Conservation (phyloP, 2,113 vertebrate genomes). For the Passer montanus region DNA sequence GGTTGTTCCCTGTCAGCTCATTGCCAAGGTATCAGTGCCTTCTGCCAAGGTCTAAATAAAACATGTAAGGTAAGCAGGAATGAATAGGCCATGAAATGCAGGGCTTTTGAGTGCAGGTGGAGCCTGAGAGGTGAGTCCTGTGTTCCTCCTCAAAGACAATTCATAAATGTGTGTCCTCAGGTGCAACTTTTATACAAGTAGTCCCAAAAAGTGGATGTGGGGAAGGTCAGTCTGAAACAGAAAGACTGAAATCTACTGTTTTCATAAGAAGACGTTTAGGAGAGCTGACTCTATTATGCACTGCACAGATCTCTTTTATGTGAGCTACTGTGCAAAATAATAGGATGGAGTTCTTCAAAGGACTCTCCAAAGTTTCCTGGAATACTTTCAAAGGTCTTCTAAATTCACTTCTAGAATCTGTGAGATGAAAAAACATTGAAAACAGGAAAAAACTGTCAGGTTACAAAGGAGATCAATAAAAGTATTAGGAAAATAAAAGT, state of each 20-base stretch:
- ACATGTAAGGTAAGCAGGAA: neutral
- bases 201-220: neutral
- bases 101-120: rapidly evolving
- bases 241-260: neutral
- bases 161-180: neutral
- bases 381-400: neutral
- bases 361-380: neutral
- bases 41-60: neutral
- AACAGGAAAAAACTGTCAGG: neutral
- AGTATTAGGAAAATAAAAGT: neutral
- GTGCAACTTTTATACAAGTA: neutral
- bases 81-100: neutral
- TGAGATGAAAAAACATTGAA: neutral
- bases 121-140: neutral
- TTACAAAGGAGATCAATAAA: neutral
- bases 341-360: neutral
- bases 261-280: neutral
- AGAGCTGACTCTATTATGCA: neutral
- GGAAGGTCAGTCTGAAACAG: neutral
- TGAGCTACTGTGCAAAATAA: neutral
- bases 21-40: neutral
- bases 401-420: neutral
- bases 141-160: neutral
- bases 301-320: neutral
- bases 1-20: neutral